A percentile compares a stretch with the other conserved stretches of the same genome.
These are phyloP conservation scores for Amphiprion ocellaris DNA, from an alignment of 2,113 vertebrate species.

Conservation along the genomic window DNA sequence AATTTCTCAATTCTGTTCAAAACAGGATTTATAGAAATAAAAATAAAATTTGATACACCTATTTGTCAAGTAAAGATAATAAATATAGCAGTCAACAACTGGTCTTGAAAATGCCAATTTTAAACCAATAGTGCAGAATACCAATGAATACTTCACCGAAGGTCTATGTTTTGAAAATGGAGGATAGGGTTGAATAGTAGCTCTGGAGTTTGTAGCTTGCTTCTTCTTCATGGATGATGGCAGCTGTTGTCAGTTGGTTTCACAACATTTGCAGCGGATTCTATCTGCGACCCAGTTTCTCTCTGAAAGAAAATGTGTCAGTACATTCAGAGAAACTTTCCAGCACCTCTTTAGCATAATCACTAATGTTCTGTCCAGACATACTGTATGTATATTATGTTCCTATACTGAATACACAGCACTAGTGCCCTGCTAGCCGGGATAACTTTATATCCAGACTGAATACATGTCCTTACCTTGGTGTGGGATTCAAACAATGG, in stretches of 20 bases:
- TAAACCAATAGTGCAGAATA: not conserved
- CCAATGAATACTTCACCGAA: constrained; percentile 1
- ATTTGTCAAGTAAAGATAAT: constrained; percentile 20
- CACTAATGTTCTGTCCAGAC: constrained; percentile 7
- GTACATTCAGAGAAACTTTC: constrained; percentile 18
- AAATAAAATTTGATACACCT: not conserved
- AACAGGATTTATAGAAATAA: constrained; percentile 3
- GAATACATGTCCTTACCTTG: not conserved
- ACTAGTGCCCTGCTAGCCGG: not conserved
- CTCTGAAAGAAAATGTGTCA: constrained; percentile 7
- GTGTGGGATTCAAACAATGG: not conserved
- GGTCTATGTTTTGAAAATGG: constrained; percentile 7
- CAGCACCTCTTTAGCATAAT: constrained; percentile 21
- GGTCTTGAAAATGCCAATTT: constrained; percentile 3
- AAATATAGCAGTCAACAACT: not conserved
- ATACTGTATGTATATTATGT: not conserved
- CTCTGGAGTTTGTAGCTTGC: not conserved
- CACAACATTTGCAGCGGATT: constrained; percentile 26
- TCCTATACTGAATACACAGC: not conserved
- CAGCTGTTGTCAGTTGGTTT: constrained; percentile 29
- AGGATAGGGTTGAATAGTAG: constrained; percentile 10
- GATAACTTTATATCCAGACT: not conserved
- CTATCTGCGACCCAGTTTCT: constrained; percentile 32
- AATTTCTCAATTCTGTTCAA: constrained; percentile 12
- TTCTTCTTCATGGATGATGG: not conserved